phyloP scores from a whole-genome alignment of 2,888 invertebrate species.

The Diachrysia chrysitis region DNA sequence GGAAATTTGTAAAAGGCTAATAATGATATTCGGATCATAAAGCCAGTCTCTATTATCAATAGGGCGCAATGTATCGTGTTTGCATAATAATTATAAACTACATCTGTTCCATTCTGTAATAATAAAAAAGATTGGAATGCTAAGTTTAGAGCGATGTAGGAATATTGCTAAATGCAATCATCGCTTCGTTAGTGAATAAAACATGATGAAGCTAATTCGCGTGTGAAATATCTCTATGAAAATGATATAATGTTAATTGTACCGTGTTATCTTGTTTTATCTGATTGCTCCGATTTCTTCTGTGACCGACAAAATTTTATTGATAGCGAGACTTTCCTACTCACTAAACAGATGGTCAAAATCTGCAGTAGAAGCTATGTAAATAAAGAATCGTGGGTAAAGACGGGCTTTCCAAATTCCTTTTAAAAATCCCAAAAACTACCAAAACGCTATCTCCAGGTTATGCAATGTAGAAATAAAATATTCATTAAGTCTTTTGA shows the following conservation, averaged over 20 bases:
- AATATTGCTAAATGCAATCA: conserved; percentile 16
- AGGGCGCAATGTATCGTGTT: not conserved
- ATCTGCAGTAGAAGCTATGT: not conserved
- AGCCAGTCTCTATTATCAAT: not conserved
- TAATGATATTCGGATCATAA: too few species aligned
- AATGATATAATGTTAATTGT: conserved; percentile 33
- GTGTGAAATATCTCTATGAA: conserved; percentile 33
- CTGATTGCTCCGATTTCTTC: not conserved
- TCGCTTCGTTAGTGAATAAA: conserved; percentile 17
- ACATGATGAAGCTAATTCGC: conserved; percentile 46
- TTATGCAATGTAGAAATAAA: not conserved
- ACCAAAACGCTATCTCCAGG: too few species aligned
- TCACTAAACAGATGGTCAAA: not conserved
- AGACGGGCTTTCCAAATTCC: not conserved
- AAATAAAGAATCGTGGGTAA: not conserved
- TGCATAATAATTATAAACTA: conserved; percentile 28
- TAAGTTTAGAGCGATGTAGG: conserved; percentile 20
- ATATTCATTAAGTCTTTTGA: not conserved
- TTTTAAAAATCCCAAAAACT: not conserved
- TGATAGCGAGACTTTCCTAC: not conserved
- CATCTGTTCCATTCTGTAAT: conserved; percentile 14
- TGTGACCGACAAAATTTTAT: not conserved
- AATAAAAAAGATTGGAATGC: conserved; percentile 34
- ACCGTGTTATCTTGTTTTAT: conserved; percentile 24
- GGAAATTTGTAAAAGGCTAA: too few species aligned